These are phyloP conservation scores for Crocodylus rhombifer DNA, from an alignment of 2,797 vertebrate genomes.

Conservation along the genomic window DNA sequence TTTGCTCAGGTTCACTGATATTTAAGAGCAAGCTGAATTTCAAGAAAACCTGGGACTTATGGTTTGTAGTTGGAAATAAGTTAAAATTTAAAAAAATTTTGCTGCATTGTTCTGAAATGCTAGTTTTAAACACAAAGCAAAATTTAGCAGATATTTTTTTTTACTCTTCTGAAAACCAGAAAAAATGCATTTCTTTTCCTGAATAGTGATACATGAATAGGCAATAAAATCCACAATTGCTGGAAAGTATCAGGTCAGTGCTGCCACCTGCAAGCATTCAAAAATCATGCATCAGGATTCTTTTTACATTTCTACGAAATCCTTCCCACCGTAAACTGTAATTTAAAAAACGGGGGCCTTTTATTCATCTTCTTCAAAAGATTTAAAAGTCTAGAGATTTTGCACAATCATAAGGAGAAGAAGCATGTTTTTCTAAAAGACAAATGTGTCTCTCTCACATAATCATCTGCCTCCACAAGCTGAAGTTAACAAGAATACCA, in stretches of 20 bases:
- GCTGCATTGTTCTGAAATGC: background rate
- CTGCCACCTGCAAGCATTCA: background rate
- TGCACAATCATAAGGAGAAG: background rate
- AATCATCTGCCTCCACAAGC: background rate
- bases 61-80: rapidly evolving
- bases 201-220: rapidly evolving
- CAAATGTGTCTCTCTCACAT: background rate
- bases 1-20: rapidly evolving
- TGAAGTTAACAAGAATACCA: background rate
- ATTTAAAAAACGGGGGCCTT: background rate
- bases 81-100: background rate
- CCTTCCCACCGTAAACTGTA: too few relatives aligned
- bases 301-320: too few relatives aligned
- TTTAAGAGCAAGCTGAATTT: rapidly evolving
- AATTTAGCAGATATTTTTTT: background rate
- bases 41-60: background rate
- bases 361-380: background rate
- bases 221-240: background rate
- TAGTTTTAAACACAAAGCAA: background rate
- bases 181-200: rapidly evolving
- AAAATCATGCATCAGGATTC: background rate
- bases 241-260: background rate
- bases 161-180: too few relatives aligned
- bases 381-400: background rate
- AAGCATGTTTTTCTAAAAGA: background rate